Evolutionary conservation across 2,888 invertebrate species (phyloP).

Genomic region (Hypsopygia costalis): DNA sequence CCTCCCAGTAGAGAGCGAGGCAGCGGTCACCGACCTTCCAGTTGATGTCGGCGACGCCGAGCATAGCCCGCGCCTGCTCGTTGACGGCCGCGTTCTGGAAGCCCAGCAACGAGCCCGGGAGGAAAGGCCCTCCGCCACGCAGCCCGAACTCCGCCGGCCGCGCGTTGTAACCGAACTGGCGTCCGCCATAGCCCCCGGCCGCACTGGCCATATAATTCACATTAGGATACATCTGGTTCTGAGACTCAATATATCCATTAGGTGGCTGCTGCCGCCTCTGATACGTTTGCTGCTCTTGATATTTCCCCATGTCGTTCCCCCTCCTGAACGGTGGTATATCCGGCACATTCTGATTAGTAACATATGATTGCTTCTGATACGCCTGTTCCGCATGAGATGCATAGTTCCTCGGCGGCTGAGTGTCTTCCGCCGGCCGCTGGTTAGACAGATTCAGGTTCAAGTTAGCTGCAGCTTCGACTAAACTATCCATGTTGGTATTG

Average conservation of each 20-base stretch:
- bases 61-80: conserved; percentile 75
- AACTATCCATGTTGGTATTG: conserved; percentile 48
- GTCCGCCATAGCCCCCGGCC: conserved; percentile 10
- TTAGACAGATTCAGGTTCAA: conserved; percentile 46
- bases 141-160: conserved; percentile 46
- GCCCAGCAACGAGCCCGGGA: conserved; percentile 66
- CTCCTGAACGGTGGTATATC: conserved; percentile 51
- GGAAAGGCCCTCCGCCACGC: conserved; percentile 54
- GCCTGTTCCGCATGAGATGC: conserved; percentile 38
- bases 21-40: conserved; percentile 92
- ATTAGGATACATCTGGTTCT: conserved; percentile 43
- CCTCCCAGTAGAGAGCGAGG: conserved; percentile 96
- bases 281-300: conserved; percentile 47
- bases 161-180: conserved; percentile 28
- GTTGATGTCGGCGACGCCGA: conserved; percentile 75
- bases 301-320: conserved; percentile 42
- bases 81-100: conserved; percentile 76
- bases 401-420: conserved; percentile 43
- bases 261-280: conserved; percentile 45
- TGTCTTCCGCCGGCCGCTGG: conserved; percentile 39
- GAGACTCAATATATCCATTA: conserved; percentile 59
- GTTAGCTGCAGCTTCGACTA: conserved; percentile 57
- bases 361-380: conserved; percentile 45
- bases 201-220: conserved; percentile 41
- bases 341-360: conserved; percentile 40